Evolutionary conservation across 2,888 invertebrate genomes (phyloP), one percentile per base, ranked within the genome.

Genomic region (Melieria omissa): DNA sequence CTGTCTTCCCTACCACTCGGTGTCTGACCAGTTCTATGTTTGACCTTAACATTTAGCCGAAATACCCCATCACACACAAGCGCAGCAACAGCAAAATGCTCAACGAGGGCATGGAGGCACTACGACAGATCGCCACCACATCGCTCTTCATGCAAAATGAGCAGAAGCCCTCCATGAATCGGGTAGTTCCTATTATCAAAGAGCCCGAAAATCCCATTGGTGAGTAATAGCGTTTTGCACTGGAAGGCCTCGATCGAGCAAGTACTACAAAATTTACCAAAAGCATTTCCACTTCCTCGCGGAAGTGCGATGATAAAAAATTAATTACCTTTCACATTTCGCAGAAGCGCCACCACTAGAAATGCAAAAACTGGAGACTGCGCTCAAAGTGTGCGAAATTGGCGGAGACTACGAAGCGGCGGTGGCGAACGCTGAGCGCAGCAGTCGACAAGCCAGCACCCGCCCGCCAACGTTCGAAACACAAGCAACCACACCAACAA

Each of bases 81-180:
- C 83, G 83, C 65, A 82, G 83, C 74, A 86, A 83, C 77, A 86
- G 83, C 77, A 86, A 86, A 80, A 86, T 86, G 86, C 80, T 86
- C 7, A 87, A 86, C 73, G 87, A 87, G 78, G 87, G 87, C 47
- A 87, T 87, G 84, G 87, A 87, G 80, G 87, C 87, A 70, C 78
- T 87, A 47, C 84, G 87, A 44, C 87, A 88, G 77, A 86, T 88
- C 54, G 88, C 88, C 60, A 86, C 88, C 57, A 88, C 88, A 60
- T 88, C 88, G 64, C 79, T 88, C 75, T 88, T 88, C 80, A 83
- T 88, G 82, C 88, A 88, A 77, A 87, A 88, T 78, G 88, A 88
- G 75, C 87, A 88, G 77, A 86, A 86, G 73, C 82, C 83, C 62
- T 79, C 83, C 73, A 81, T 82, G 73, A 85, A 85, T 81, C 83